Evolutionary conservation across 2,888 invertebrate genomes (phyloP), one percentile per base, ranked within the genome.

Genomic region (Andrena hattorfiana): DNA sequence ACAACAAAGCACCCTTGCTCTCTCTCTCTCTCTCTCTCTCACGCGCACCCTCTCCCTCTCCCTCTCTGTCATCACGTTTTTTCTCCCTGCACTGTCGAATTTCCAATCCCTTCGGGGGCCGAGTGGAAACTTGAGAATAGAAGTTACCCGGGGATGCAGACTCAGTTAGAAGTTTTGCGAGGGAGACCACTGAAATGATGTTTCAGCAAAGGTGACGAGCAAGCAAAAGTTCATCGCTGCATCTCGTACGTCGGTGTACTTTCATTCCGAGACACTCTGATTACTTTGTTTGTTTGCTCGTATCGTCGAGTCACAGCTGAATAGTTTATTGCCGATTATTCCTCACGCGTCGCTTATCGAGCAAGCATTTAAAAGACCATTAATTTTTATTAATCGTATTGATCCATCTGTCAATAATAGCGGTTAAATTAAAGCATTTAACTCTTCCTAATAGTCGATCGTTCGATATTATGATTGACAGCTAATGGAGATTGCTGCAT

Each of bases 1-100:
- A 84, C 87, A 85, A 89, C 90, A 89, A 89, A 90, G 86, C 85
- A 81, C 87, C 81, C 76, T 87, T 80, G 87, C 76, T 30, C 30
- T 30, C 30, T 30, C 30, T 30, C 20, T 56, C 32, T 56, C 20
- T 32, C 30, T 35, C 23, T 56, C 20, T 20, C 71, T 76, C 82
- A 63, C 69, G 72, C 49, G 30, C 72, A 23, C 42, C 10, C 69
- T 26, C 30, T 42, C 32, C 26, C 13, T 32, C 20, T 35, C 35
- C 35, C 20, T 32, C 23, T 42, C 35, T 63, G 35, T 66, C 20
- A 23, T 3, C 66, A 64, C 81, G 71, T 84, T 83, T 87, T 84
- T 69, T 51, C 79, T 84, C 69, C 71, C 84, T 64, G 66, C 84
- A n/a, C 70, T 51, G 67, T 78, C 76, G 81, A 85, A 89, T 86